Conservation (phyloP, 2,797 vertebrate genomes). For the Enteromius afrohamiltoni region DNA sequence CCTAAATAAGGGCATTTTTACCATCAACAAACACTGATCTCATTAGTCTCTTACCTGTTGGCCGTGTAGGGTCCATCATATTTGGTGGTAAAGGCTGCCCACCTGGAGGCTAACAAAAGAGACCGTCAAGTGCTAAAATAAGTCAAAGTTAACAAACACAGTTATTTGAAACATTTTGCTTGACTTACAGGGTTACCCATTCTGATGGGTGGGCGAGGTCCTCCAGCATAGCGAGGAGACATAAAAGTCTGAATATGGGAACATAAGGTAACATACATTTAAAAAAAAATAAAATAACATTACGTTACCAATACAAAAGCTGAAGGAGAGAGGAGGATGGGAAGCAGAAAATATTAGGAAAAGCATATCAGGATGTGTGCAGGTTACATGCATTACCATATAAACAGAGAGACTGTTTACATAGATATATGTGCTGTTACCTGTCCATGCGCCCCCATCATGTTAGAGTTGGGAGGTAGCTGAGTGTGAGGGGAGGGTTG, state of each 20-base stretch:
- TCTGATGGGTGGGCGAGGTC: slow-evolving; percentile 95
- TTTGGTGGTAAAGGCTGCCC: slow-evolving; percentile 88
- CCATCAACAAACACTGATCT: background rate
- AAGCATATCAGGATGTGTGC: background rate
- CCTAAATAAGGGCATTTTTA: background rate
- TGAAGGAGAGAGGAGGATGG: background rate
- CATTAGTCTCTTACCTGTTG: slow-evolving; percentile 77
- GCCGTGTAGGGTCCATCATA: slow-evolving; percentile 85
- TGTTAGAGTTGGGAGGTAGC: slow-evolving; percentile 86
- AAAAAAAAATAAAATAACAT: background rate
- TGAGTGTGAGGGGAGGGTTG: slow-evolving; percentile 90
- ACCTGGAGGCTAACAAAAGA: slow-evolving; percentile 80
- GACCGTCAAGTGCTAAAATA: background rate
- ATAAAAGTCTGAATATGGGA: slow-evolving; percentile 87
- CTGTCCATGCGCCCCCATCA: slow-evolving; percentile 91
- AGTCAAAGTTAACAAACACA: background rate
- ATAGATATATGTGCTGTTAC: slow-evolving; percentile 72
- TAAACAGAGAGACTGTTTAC: background rate
- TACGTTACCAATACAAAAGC: background rate
- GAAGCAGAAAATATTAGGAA: background rate
- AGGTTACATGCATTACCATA: background rate
- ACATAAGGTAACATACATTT: slow-evolving; percentile 7
- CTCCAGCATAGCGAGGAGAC: slow-evolving; percentile 96
- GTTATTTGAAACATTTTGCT: slow-evolving; percentile 4
- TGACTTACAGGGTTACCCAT: slow-evolving; percentile 93